These are phyloP conservation scores for Calypte anna DNA, from an alignment of 2,113 vertebrate genomes.

Conservation along the genomic window DNA sequence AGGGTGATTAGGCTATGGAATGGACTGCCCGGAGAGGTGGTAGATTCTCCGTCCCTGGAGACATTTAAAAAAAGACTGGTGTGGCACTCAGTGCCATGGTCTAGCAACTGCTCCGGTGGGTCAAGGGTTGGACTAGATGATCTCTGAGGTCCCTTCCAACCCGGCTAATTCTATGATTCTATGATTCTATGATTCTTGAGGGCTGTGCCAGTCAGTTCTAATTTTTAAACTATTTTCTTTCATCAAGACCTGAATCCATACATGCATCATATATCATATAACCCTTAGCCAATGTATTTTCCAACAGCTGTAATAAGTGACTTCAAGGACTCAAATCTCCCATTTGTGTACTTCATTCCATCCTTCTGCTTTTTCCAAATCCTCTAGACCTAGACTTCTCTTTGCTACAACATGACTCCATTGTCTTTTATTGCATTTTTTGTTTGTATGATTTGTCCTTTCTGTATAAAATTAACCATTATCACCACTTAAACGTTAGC, in stretches of 20 bases:
- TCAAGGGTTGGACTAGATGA: too few species aligned
- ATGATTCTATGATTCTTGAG: too few species aligned
- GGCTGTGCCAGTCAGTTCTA: background rate
- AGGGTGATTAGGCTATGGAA: too few species aligned
- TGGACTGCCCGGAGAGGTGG: too few species aligned
- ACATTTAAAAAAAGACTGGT: too few species aligned
- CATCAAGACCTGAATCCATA: background rate
- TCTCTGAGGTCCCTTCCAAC: too few species aligned
- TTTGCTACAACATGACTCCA: background rate
- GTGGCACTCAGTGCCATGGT: too few species aligned
- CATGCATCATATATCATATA: accelerated
- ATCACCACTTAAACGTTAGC: background rate
- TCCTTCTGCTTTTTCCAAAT: background rate
- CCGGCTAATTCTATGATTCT: too few species aligned
- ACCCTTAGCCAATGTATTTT: background rate
- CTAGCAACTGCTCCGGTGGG: too few species aligned
- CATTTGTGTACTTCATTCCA: background rate
- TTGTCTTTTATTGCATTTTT: background rate
- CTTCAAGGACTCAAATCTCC: background rate
- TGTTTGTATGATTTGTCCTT: background rate
- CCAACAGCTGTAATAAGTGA: background rate
- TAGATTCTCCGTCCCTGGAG: too few species aligned
- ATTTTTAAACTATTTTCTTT: background rate
- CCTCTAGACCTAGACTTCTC: background rate
- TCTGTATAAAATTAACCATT: background rate